Conservation (phyloP, 1,140 invertebrate species). For the Drosophila lacteicornis region DNA sequence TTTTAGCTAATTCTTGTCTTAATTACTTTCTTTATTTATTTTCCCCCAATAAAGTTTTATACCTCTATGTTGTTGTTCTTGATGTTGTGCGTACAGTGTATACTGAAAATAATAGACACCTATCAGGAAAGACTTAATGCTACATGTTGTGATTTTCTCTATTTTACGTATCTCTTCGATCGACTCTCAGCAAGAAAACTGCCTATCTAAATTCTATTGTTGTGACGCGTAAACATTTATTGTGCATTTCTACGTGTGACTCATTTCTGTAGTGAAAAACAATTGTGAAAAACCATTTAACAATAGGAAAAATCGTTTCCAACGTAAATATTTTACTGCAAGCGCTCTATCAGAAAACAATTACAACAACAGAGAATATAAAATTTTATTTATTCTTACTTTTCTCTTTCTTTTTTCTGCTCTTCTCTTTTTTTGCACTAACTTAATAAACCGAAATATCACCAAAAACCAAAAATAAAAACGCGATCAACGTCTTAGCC, state of each 20-base stretch:
- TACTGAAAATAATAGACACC: slow-evolving; percentile 38
- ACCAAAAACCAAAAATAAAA: slow-evolving; percentile 21
- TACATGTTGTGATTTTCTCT: slow-evolving; percentile 59
- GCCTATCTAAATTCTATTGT: slow-evolving; percentile 47
- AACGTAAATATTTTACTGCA: slow-evolving; percentile 40
- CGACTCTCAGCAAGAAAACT: slow-evolving; percentile 12
- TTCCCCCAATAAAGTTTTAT: slow-evolving; percentile 64
- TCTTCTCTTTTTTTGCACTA: slow-evolving; percentile 69
- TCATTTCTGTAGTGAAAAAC: slow-evolving; percentile 62
- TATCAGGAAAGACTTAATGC: slow-evolving; percentile 24
- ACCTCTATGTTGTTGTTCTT: slow-evolving; percentile 79
- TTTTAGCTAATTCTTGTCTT: slow-evolving; percentile 18
- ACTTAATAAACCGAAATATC: slow-evolving; percentile 35
- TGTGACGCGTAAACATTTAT: slow-evolving; percentile 67
- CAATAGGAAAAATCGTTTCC: slow-evolving; percentile 55
- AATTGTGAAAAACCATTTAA: slow-evolving; percentile 41
- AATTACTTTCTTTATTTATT: slow-evolving; percentile 37
- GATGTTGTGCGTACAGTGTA: slow-evolving; percentile 72
- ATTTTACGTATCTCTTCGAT: slow-evolving; percentile 32
- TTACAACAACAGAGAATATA: slow-evolving; percentile 77
- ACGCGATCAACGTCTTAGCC: slow-evolving; percentile 51
- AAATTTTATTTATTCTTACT: slow-evolving; percentile 79
- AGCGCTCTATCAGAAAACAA: slow-evolving; percentile 32
- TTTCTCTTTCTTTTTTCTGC: slow-evolving; percentile 81
- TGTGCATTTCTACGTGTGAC: slow-evolving; percentile 62